Conservation (phyloP, 2,888 invertebrate genomes). For the Vanessa cardui region DNA sequence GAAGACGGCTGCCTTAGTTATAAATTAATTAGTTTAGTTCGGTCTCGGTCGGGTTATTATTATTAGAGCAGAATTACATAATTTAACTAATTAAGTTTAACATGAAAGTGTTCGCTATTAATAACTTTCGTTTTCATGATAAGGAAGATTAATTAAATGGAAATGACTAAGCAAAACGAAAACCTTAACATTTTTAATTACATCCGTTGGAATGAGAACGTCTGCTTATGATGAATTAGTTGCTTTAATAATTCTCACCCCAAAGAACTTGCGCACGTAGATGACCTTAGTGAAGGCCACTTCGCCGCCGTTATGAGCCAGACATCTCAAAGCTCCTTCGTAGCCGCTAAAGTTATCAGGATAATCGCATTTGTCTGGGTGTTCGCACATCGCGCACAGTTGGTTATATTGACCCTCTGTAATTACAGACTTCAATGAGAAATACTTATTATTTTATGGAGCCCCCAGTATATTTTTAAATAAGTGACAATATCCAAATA, state of each 20-base stretch:
- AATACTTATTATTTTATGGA: neutral
- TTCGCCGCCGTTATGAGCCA: conserved; percentile 91
- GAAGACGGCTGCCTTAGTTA: too few species aligned
- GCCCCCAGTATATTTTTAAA: too few species aligned
- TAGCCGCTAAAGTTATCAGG: conserved; percentile 94
- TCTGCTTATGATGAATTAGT: neutral
- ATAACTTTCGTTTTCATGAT: neutral
- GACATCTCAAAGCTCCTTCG: conserved; percentile 91
- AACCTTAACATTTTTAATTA: neutral
- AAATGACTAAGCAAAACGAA: conserved; percentile 11
- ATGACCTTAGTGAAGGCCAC: conserved; percentile 94
- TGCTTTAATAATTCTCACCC: conserved; percentile 71
- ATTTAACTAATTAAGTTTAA: neutral
- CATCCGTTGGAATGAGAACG: neutral
- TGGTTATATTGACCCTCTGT: conserved; percentile 89
- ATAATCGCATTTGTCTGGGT: conserved; percentile 89
- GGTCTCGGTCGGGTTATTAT: too few species aligned
- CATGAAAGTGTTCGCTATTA: neutral
- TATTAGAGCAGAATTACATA: neutral
- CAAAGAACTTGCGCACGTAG: conserved; percentile 90
- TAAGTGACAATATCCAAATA: too few species aligned
- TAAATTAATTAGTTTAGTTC: too few species aligned
- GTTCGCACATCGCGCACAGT: conserved; percentile 89
- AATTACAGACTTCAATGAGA: conserved; percentile 28
- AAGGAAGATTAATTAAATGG: conserved; percentile 6